Base-by-base conservation (phyloP, 2,888 invertebrate genomes). In the Octonoba sinensis region DNA sequence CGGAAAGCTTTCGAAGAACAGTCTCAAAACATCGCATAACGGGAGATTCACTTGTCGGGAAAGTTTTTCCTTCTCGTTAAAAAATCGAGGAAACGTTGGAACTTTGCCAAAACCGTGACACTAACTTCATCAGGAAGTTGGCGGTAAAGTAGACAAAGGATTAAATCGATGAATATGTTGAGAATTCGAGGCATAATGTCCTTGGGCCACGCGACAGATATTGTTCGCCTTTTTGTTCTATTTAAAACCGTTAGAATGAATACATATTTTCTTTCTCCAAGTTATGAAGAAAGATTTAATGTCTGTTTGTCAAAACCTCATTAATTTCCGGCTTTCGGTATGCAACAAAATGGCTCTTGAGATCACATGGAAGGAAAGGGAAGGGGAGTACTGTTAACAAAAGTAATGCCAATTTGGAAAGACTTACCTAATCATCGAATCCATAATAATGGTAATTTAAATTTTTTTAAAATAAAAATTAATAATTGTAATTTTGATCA, bases 81-180 rank as follows among this genome's bases (percentile, higher is more conserved):
- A 51, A 62, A 62, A 59, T 51, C 51, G 18, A 67, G 73, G 73
- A 79, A 79, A 67, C 60, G 73, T 69, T 73, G 79, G 73, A 73
- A 2, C 20, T 12, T 60, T 69, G 73, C 79, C 73, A 79, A 47
- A 69, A 73, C 49, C 62, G 47, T 67, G 72, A 57, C 64, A 47
- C 54, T 73, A 27, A 60, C 62, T 64, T 79, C 67, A 79, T 67
- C 73, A 73, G 73, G 79, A 79, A 73, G 73, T 64, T 54, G 73
- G 67, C 67, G 73, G 59, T 66, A 79, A 66, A 69, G 22, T 51
- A 57, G 73, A 69, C 71, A 71, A 67, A 18, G 72, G 73, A 62
- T 73, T 44, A 54, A 66, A 72, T 65, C 72, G 72, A 11, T 49
- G 20, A 46, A 64, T 24, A 72, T 66, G 67, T 44, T 36, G 44